Evolutionary conservation across 2,888 invertebrate species (phyloP).

Genomic region (Amphimallon solstitiale): DNA sequence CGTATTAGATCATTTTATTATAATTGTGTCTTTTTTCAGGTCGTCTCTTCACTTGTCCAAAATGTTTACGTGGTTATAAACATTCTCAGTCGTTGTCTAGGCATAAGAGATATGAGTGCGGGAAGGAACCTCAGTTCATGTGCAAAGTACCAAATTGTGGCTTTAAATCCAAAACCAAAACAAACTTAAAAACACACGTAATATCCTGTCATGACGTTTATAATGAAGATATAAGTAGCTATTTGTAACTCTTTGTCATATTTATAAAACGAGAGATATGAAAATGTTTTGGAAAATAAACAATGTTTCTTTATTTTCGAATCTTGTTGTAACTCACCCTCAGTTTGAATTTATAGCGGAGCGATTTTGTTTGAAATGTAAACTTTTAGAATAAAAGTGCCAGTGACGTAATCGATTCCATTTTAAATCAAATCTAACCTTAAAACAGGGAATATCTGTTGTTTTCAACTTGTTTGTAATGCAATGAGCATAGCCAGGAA

Average conservation of each 20-base stretch:
- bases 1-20: background rate
- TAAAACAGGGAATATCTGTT: no score
- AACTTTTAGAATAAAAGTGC: no score
- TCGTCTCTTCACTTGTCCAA: conserved; percentile 22
- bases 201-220: conserved; percentile 21
- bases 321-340: no score
- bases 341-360: no score
- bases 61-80: conserved; percentile 59
- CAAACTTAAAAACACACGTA: conserved; percentile 32
- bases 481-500: no score
- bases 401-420: no score
- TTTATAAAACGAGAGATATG: background rate
- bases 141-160: conserved; percentile 27
- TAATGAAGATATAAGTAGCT: conserved; percentile 11
- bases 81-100: conserved; percentile 69
- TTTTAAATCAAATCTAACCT: no score
- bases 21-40: conserved; percentile 11
- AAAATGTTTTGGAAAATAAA: background rate
- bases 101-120: conserved; percentile 75
- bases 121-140: conserved; percentile 66
- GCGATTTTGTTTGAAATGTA: no score
- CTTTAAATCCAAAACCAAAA: conserved; percentile 34
- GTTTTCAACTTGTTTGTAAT: no score
- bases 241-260: conserved; percentile 6
- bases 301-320: background rate